Evolutionary conservation across 2,888 invertebrate species (phyloP).

Genomic region (Tenthredo livida): DNA sequence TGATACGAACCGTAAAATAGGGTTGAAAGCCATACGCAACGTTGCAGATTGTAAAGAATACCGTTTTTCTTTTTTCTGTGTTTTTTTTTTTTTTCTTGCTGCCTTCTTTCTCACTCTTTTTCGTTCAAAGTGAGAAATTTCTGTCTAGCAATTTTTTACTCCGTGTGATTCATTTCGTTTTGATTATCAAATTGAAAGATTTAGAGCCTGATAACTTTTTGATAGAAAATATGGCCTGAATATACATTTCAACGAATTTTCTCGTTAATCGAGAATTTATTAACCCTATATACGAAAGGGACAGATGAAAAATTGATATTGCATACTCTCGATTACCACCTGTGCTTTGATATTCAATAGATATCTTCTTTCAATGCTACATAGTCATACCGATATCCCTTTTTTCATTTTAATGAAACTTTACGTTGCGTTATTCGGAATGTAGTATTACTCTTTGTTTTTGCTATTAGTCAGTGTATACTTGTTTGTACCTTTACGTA

Average conservation of each 20-base stretch:
- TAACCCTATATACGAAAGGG: neutral
- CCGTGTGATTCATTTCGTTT: neutral
- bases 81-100: neutral
- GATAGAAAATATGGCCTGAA: neutral
- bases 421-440: neutral
- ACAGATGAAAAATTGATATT: neutral
- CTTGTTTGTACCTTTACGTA: neutral
- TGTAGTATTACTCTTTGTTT: neutral
- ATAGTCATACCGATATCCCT: neutral
- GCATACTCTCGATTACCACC: neutral
- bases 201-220: neutral
- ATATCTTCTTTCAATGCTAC: neutral
- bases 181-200: conserved; percentile 6
- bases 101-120: neutral
- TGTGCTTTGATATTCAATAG: neutral
- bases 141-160: neutral
- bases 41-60: neutral
- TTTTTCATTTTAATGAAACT: neutral
- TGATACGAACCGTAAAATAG: neutral
- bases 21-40: neutral
- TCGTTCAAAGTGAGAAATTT: neutral
- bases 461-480: neutral
- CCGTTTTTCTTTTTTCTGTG: neutral
- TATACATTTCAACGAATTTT: conserved; percentile 14
- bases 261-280: conserved; percentile 2